Base-by-base conservation (phyloP, 2,888 invertebrate species). In the Zeuzera pyrina region DNA sequence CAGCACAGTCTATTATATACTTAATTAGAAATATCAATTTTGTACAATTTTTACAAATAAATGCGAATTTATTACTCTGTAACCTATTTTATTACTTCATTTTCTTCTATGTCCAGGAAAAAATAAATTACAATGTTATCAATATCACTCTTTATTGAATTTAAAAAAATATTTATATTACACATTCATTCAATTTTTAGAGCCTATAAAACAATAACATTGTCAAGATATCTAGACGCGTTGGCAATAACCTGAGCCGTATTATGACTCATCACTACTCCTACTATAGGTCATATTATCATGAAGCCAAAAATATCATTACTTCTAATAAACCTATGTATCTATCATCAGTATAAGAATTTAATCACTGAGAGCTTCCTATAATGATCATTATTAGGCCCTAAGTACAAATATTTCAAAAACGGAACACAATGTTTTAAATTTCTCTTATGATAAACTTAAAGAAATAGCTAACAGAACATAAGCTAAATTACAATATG, bases 91-190 rank as follows among this genome's bases (percentile, higher is more conserved):
- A n/a, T n/a, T n/a, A n/a, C n/a, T n/a, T n/a, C n/a, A n/a, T n/a
- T n/a, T n/a, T n/a, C n/a, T n/a, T n/a, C n/a, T n/a, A n/a, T n/a
- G n/a, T n/a, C n/a, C 5, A 19, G 8, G 19, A 19, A 19, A 19
- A 5, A 5, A 19, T 8, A 19, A 6, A 8, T 19, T 19, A n/a
- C 28, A 2, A n/a, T 10, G 13, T 25, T 48, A 47, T 76, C 57
- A 76, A 72, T 81, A 79, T 83, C 81, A 81, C 81, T 81, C 79
- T 81, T 83, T 83, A 81, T 77, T 83, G 71, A 70, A 76, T 76
- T 79, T 78, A 81, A 77, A 83, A 83, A 81, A 83, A 83, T 83
- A 83, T 72, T 74, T 72, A 69, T 81, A 76, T 74, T 73, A 78
- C 74, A 79, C 76, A 78, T 78, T 74, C 72, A 72, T 74, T 69